Percentiles rank a stretch among this genome's conserved stretches.
Conservation (phyloP, 2,797 vertebrate species). For the Epinephelus malabaricus region DNA sequence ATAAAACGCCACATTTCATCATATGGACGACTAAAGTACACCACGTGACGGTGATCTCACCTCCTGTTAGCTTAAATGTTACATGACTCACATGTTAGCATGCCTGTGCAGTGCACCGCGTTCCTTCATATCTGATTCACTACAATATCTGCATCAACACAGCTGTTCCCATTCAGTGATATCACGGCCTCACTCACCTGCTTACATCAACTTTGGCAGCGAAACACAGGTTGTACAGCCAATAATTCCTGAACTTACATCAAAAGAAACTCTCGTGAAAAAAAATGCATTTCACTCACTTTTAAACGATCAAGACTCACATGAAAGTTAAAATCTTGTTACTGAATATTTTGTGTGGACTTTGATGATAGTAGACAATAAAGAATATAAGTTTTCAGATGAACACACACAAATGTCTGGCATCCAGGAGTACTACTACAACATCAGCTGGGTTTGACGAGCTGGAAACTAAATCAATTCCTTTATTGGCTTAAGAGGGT, state of each 20-base stretch:
- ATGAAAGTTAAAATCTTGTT: background rate
- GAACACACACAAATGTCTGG: background rate
- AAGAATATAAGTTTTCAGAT: slow-evolving; percentile 22
- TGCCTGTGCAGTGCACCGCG: slow-evolving; percentile 55
- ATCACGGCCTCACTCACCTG: slow-evolving; percentile 57
- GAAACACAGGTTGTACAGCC: slow-evolving; percentile 34
- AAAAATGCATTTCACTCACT: background rate
- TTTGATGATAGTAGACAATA: background rate
- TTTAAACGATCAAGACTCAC: slow-evolving; percentile 7
- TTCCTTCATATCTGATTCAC: slow-evolving; percentile 61
- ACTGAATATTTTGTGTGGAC: background rate
- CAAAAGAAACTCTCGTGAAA: slow-evolving; percentile 24
- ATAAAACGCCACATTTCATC: slow-evolving; percentile 25
- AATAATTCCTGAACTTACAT: slow-evolving; percentile 47
- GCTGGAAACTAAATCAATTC: slow-evolving; percentile 65
- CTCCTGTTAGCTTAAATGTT: background rate
- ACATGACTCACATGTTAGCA: slow-evolving; percentile 45
- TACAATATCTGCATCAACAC: slow-evolving; percentile 42
- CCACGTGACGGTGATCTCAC: slow-evolving; percentile 49
- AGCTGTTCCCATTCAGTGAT: slow-evolving; percentile 56
- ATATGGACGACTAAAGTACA: slow-evolving; percentile 30
- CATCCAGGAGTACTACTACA: background rate
- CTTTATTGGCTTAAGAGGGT: slow-evolving; percentile 56
- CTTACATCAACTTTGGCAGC: slow-evolving; percentile 62
- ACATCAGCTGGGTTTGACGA: slow-evolving; percentile 38